phyloP scores from a whole-genome alignment of 2,797 vertebrate species.

The Myoxocephalus aenaeus region DNA sequence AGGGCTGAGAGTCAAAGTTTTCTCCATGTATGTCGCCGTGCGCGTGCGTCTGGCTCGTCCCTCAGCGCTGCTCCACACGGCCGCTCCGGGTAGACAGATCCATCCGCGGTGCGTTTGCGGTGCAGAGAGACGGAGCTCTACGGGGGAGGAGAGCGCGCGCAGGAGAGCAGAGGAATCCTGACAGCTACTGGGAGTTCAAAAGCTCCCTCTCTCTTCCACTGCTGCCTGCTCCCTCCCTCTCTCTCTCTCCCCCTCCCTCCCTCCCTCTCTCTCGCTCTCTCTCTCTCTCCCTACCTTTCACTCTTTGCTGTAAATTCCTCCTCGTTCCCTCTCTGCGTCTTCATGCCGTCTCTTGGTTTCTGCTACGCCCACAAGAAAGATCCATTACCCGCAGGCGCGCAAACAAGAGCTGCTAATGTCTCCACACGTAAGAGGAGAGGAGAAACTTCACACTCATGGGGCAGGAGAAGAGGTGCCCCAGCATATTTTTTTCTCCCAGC shows the following conservation, averaged over 20 bases:
- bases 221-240: conserved; percentile 59
- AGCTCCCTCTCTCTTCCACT: conserved; percentile 74
- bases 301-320: conserved; percentile 53
- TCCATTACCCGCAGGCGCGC: conserved; percentile 74
- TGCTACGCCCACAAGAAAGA: conserved; percentile 83
- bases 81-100: conserved; percentile 77
- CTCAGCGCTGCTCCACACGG: conserved; percentile 79
- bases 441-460: conserved; percentile 47
- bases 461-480: conserved; percentile 23
- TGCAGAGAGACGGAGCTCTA: conserved; percentile 53
- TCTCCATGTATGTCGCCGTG: conserved; percentile 83
- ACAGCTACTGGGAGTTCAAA: conserved; percentile 82
- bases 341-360: conserved; percentile 73
- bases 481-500: conserved; percentile 21
- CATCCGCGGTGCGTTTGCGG: conserved; percentile 73
- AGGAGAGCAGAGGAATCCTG: conserved; percentile 70
- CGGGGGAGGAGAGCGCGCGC: conserved; percentile 53
- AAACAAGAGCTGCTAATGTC: conserved; percentile 78
- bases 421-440: conserved; percentile 62
- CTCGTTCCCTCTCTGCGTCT: conserved; percentile 71
- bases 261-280: conserved; percentile 69
- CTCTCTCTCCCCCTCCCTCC: conserved; percentile 61
- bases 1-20: conserved; percentile 84
- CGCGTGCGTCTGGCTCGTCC: conserved; percentile 64
- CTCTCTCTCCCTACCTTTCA: conserved; percentile 71